Percentiles rank a stretch among this genome's conserved stretches.
phyloP scores from a whole-genome alignment of 2,888 invertebrate species.

The Brachypterus glaber region DNA sequence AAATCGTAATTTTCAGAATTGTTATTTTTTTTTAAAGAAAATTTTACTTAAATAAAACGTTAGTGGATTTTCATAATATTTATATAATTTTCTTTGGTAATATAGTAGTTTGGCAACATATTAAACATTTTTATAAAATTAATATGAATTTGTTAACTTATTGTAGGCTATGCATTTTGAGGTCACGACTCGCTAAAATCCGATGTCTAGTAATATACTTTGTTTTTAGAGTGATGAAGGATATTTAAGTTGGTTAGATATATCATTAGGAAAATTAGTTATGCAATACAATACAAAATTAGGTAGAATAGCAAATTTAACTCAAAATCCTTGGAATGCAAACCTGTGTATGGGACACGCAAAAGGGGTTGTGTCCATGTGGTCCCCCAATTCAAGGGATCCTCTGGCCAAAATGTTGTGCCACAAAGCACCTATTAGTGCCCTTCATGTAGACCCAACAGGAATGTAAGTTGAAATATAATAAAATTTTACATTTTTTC shows the following conservation, averaged over 20 bases:
- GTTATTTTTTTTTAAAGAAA: too few relatives aligned
- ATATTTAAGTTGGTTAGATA: slow-evolving; percentile 84
- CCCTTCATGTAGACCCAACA: slow-evolving; percentile 72
- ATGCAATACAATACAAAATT: slow-evolving; percentile 65
- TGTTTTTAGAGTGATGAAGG: slow-evolving; percentile 58
- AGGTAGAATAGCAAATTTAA: slow-evolving; percentile 74
- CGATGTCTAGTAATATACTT: slow-evolving; percentile 7
- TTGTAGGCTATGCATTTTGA: too few relatives aligned
- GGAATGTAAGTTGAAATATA: slow-evolving; percentile 56
- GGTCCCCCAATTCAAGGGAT: slow-evolving; percentile 81
- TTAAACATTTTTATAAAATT: too few relatives aligned
- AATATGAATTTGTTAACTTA: too few relatives aligned
- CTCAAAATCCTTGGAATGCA: slow-evolving; percentile 92
- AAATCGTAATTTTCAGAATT: too few relatives aligned
- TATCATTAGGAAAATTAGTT: slow-evolving; percentile 85
- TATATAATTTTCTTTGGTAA: too few relatives aligned
- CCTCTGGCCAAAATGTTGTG: slow-evolving; percentile 88
- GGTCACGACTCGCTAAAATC: too few relatives aligned
- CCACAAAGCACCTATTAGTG: slow-evolving; percentile 71
- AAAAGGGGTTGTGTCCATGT: slow-evolving; percentile 88
- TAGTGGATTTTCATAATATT: too few relatives aligned
- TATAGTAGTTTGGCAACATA: too few relatives aligned
- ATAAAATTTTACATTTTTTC: slow-evolving; percentile 2
- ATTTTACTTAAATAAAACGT: too few relatives aligned
- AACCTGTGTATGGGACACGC: slow-evolving; percentile 82